Conservation (phyloP, 2,888 invertebrate species). For the Thymelicus sylvestris region DNA sequence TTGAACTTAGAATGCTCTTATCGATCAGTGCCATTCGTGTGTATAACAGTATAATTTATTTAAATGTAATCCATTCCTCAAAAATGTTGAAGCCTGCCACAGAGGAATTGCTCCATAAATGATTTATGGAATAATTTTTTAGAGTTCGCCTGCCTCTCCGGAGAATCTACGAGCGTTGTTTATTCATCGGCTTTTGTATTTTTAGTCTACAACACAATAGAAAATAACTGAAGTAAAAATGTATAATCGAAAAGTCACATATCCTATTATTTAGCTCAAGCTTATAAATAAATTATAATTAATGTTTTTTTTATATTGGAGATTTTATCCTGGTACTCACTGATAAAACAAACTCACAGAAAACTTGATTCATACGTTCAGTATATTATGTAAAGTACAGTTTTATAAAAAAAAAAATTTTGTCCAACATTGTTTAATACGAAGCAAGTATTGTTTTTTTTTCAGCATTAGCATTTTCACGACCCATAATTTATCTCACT, state of each 20-base stretch:
- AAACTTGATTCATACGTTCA: too few relatives aligned
- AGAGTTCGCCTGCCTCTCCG: conserved; percentile 23
- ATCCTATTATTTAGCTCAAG: too few relatives aligned
- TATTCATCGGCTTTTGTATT: conserved; percentile 30
- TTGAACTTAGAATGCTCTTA: background rate
- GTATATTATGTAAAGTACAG: too few relatives aligned
- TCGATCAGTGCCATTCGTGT: background rate
- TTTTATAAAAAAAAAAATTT: too few relatives aligned
- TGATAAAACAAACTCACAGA: too few relatives aligned
- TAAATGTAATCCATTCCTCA: conserved; percentile 22
- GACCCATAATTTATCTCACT: too few relatives aligned
- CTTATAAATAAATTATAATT: too few relatives aligned
- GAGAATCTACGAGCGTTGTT: conserved; percentile 27
- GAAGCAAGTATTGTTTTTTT: too few relatives aligned
- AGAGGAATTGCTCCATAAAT: conserved; percentile 25
- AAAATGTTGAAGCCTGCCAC: conserved; percentile 22
- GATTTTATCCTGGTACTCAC: too few relatives aligned
- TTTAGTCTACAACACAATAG: conserved; percentile 20
- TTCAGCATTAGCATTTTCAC: too few relatives aligned
- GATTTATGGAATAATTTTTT: conserved; percentile 36
- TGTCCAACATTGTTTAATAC: too few relatives aligned
- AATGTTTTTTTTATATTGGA: too few relatives aligned
- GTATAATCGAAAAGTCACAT: background rate
- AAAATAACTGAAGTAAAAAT: background rate
- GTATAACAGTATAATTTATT: conserved; percentile 3